Evolutionary conservation across 1,140 invertebrate species (phyloP).

Genomic region (Aradophagus sp.): DNA sequence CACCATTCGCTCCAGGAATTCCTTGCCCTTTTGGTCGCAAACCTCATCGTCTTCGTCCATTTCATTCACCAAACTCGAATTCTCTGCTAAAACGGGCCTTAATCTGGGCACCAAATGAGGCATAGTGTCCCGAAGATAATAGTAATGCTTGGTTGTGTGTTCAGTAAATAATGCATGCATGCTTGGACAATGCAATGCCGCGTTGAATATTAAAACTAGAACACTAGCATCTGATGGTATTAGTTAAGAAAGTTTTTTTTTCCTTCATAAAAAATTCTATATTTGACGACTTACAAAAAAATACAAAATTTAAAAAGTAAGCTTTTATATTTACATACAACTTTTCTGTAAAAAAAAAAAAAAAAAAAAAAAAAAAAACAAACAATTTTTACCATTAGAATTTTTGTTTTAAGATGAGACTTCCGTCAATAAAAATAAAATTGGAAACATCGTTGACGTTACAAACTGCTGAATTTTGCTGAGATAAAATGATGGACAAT

Average conservation of each 20-base stretch:
- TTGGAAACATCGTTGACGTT: too few relatives aligned
- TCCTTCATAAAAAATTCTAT: slow-evolving; percentile 2
- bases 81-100: slow-evolving; percentile 77
- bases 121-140: slow-evolving; percentile 94
- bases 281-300: too few relatives aligned
- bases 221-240: slow-evolving; percentile 85
- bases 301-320: slow-evolving; percentile 18
- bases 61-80: slow-evolving; percentile 55
- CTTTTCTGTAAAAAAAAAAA: too few relatives aligned
- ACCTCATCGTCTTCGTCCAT: slow-evolving; percentile 65
- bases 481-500: too few relatives aligned
- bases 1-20: slow-evolving; percentile 84
- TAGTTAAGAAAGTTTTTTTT: slow-evolving; percentile 49
- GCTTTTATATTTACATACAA: background rate
- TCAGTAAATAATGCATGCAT: slow-evolving; percentile 94
- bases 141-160: slow-evolving; percentile 93
- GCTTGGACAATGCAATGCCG: slow-evolving; percentile 90
- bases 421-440: too few relatives aligned
- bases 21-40: slow-evolving; percentile 68
- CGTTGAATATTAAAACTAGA: slow-evolving; percentile 95
- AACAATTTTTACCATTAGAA: too few relatives aligned
- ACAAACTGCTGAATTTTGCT: too few relatives aligned
- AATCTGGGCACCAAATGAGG: slow-evolving; percentile 92
- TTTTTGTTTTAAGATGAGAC: too few relatives aligned
- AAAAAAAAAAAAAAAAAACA: too few relatives aligned